Conservation (phyloP, 2,888 invertebrate genomes). For the Zelleria hepariella region DNA sequence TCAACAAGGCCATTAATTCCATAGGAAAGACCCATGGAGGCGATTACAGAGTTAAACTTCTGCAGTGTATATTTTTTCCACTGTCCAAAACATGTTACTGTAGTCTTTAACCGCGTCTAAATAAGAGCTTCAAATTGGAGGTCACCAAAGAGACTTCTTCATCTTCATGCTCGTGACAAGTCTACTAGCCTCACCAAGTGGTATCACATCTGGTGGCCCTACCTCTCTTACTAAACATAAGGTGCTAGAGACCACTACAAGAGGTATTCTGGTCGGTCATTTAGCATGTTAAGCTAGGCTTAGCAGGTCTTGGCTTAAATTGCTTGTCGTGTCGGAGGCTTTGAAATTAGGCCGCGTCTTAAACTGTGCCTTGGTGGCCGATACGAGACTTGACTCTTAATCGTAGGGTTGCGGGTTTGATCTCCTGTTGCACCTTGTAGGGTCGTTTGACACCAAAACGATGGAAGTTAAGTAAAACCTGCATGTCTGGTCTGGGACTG, state of each 20-base stretch:
- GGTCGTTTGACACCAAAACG: too few relatives aligned
- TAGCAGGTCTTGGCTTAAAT: neutral
- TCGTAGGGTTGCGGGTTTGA: neutral
- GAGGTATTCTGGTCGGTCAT: neutral
- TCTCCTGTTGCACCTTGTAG: too few relatives aligned
- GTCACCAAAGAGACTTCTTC: neutral
- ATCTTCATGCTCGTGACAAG: neutral
- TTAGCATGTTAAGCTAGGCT: neutral
- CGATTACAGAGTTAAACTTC: neutral
- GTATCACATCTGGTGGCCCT: neutral
- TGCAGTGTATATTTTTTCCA: neutral
- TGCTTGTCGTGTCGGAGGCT: neutral
- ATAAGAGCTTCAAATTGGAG: neutral
- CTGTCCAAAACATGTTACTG: neutral
- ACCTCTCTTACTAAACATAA: neutral
- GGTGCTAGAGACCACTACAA: neutral
- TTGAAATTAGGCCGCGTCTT: neutral
- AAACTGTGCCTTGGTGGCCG: neutral
- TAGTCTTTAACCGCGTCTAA: neutral
- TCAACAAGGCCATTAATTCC: too few relatives aligned
- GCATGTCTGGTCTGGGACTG: too few relatives aligned
- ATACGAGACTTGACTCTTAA: neutral
- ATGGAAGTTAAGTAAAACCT: too few relatives aligned
- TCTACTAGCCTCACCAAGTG: neutral
- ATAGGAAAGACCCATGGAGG: too few relatives aligned